A percentile compares a stretch with the other conserved stretches of the same genome.
Evolutionary conservation across 64 coral and sea anemone species (phyloP).

Genomic region (Actinia tenebrosa): DNA sequence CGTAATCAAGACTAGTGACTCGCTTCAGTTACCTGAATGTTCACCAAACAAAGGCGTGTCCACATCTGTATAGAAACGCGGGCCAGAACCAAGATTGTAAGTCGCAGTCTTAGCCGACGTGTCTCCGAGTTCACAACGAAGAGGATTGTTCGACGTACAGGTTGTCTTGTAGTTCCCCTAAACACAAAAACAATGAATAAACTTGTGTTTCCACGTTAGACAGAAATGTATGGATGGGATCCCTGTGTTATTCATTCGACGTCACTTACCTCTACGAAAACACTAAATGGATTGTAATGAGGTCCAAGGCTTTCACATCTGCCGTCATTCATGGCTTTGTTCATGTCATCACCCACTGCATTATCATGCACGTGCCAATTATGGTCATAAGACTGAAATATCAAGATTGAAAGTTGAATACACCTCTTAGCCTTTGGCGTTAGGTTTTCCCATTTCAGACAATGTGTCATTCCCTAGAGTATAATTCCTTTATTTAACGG

Average conservation of each 20-base stretch:
- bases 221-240: neutral
- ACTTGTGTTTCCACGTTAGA: too few species aligned
- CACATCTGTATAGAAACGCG: slow-evolving; percentile 60
- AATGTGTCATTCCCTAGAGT: too few species aligned
- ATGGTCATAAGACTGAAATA: slow-evolving; percentile 57
- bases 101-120: slow-evolving; percentile 59
- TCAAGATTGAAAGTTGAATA: neutral
- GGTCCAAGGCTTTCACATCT: slow-evolving; percentile 65
- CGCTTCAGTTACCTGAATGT: slow-evolving; percentile 46
- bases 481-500: too few species aligned
- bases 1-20: too few species aligned
- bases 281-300: slow-evolving; percentile 89
- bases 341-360: slow-evolving; percentile 62
- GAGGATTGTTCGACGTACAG: slow-evolving; percentile 51
- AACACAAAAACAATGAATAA: neutral
- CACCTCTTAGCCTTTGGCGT: too few species aligned
- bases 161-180: slow-evolving; percentile 78
- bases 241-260: neutral
- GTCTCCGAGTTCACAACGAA: slow-evolving; percentile 93
- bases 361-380: slow-evolving; percentile 92
- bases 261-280: slow-evolving; percentile 50
- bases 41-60: slow-evolving; percentile 67
- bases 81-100: slow-evolving; percentile 65
- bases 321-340: neutral
- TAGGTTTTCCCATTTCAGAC: too few species aligned